These are phyloP conservation scores for Clarias pachynema DNA, from an alignment of 2,797 vertebrate genomes.

Conservation along the genomic window DNA sequence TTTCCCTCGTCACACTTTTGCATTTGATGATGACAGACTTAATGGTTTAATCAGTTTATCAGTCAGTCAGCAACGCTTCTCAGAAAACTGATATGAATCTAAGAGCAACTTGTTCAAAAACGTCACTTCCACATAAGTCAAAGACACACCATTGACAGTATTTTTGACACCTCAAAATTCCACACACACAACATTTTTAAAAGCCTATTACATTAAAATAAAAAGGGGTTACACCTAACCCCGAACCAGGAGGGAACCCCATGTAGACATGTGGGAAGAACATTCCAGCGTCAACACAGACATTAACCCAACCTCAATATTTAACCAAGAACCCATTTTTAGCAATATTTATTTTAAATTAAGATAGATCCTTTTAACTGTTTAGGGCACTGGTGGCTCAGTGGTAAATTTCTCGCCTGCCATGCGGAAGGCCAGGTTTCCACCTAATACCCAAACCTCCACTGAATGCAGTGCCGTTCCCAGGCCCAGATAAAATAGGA, in stretches of 20 bases:
- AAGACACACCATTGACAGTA: not conserved
- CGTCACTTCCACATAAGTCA: not conserved
- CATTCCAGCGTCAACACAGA: too few relatives aligned
- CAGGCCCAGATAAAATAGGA: too few relatives aligned
- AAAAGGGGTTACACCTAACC: not conserved
- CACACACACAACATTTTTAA: not conserved
- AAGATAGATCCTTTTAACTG: not conserved
- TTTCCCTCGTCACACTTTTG: not conserved
- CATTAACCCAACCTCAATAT: not conserved
- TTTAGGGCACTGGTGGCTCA: too few relatives aligned
- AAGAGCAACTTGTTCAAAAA: not conserved
- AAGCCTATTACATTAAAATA: not conserved
- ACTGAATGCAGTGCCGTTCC: too few relatives aligned
- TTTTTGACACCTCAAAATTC: not conserved
- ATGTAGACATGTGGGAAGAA: not conserved
- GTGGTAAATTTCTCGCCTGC: too few relatives aligned
- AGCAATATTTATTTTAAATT: not conserved
- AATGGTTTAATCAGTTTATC: not conserved
- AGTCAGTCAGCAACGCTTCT: not conserved
- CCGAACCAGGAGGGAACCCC: not conserved
- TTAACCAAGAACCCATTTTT: not conserved
- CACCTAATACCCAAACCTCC: too few relatives aligned
- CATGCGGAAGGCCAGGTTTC: too few relatives aligned
- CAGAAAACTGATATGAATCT: constrained; percentile 18
- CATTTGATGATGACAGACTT: not conserved